Evolutionary conservation across 2,888 invertebrate species (phyloP).

Genomic region (Euclidia mi): DNA sequence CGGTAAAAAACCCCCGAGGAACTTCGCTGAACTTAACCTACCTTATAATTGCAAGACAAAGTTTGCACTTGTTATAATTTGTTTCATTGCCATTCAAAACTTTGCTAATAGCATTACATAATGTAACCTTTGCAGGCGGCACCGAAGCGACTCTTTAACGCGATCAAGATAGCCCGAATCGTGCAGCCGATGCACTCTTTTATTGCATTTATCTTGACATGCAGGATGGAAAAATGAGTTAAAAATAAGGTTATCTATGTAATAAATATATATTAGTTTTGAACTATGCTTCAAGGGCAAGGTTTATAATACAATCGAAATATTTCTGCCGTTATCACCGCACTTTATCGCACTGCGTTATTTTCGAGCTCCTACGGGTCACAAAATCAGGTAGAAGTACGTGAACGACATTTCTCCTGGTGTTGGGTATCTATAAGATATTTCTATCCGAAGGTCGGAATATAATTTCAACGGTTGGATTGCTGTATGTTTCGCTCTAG

Average conservation of each 20-base stretch:
- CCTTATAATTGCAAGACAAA: constrained; percentile 49
- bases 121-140: constrained; percentile 48
- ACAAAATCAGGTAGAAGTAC: too few relatives aligned
- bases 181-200: constrained; percentile 41
- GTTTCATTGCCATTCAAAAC: constrained; percentile 58
- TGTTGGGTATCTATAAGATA: constrained; percentile 28
- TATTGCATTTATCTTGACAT: constrained; percentile 21
- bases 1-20: constrained; percentile 48
- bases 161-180: constrained; percentile 45
- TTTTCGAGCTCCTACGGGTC: too few relatives aligned
- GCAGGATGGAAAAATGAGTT: constrained; percentile 12
- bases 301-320: constrained; percentile 3
- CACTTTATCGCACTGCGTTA: not conserved
- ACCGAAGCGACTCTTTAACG: constrained; percentile 33
- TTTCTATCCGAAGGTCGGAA: constrained; percentile 50
- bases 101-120: constrained; percentile 54
- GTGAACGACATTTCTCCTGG: not conserved
- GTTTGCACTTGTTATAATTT: constrained; percentile 49
- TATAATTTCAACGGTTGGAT: constrained; percentile 56
- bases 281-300: constrained; percentile 3
- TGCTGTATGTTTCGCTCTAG: constrained; percentile 51
- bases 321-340: not conserved
- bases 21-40: constrained; percentile 49
- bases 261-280: not conserved
- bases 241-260: constrained; percentile 9